phyloP scores from a whole-genome alignment of 2,888 invertebrate species.

The Melinaea menophilus region DNA sequence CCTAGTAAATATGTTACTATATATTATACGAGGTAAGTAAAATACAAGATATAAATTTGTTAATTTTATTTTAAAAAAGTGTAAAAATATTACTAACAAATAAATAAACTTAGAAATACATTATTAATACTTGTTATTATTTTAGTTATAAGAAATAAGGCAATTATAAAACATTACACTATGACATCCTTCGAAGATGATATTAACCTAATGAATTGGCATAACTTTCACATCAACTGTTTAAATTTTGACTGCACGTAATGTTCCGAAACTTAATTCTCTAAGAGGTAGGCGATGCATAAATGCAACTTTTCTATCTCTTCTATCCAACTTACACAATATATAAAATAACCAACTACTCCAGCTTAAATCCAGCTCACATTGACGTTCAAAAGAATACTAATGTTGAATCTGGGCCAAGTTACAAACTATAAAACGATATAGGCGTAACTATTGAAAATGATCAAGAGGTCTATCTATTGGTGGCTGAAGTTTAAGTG shows the following conservation, averaged over 20 bases:
- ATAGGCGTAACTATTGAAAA: conserved; percentile 52
- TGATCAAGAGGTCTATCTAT: conserved; percentile 68
- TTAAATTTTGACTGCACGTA: neutral
- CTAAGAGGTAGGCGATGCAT: conserved; percentile 35
- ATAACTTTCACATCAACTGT: neutral
- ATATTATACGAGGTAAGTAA: neutral
- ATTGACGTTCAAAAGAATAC: neutral
- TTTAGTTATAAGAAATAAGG: conserved; percentile 39
- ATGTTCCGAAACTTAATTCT: conserved; percentile 30
- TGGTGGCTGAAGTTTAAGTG: conserved; percentile 66
- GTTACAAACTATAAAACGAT: conserved; percentile 28
- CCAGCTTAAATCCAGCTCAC: neutral
- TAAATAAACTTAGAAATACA: conserved; percentile 46
- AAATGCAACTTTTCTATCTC: conserved; percentile 24
- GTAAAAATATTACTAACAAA: conserved; percentile 39
- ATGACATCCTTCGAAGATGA: conserved; percentile 4
- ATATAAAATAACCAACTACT: conserved; percentile 3
- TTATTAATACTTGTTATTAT: conserved; percentile 47
- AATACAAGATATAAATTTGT: neutral
- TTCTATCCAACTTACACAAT: conserved; percentile 11
- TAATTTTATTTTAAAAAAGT: conserved; percentile 21
- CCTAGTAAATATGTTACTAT: no score
- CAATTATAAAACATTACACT: conserved; percentile 45
- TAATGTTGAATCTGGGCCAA: conserved; percentile 13
- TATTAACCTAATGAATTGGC: neutral